Evolutionary conservation across 2,113 vertebrate species (phyloP).

Genomic region (Microtus pennsylvanicus): DNA sequence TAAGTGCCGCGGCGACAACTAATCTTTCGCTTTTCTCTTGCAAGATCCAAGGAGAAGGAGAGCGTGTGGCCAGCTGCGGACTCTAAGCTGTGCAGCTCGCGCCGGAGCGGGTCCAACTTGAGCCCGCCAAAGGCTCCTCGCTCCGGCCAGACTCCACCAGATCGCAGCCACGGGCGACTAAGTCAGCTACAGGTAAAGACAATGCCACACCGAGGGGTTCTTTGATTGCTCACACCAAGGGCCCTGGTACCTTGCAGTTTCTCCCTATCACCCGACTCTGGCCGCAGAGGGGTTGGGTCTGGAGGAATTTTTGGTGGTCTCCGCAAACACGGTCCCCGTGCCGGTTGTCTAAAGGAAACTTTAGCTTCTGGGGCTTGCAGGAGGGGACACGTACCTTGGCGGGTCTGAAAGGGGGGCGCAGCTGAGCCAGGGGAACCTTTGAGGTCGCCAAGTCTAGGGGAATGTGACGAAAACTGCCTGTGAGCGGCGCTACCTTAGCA

Average conservation of each 20-base stretch:
- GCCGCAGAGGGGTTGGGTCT: background rate
- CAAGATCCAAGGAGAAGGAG: constrained; percentile 85
- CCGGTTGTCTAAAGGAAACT: constrained; percentile 65
- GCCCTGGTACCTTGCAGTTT: background rate
- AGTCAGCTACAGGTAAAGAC: constrained; percentile 84
- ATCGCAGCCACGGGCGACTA: constrained; percentile 54
- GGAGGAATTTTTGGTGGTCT: background rate
- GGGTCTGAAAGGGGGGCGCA: background rate
- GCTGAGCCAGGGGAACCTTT: background rate
- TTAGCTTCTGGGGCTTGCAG: constrained; percentile 7
- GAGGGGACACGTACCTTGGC: background rate
- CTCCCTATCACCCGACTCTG: background rate
- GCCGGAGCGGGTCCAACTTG: constrained; percentile 46
- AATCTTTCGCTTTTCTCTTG: constrained; percentile 73
- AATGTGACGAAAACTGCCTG: constrained; percentile 7
- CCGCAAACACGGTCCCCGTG: background rate
- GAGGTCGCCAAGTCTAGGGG: background rate
- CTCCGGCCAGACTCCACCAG: constrained; percentile 12
- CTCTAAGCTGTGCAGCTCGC: constrained; percentile 71
- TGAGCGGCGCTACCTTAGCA: background rate
- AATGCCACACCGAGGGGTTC: background rate
- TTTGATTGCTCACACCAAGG: background rate
- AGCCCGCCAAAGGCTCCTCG: constrained; percentile 38
- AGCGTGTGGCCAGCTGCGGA: constrained; percentile 75
- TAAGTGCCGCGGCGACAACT: constrained; percentile 72